Evolutionary conservation across 2,113 vertebrate species (phyloP).

Genomic region (Romanogobio albipinnatus): DNA sequence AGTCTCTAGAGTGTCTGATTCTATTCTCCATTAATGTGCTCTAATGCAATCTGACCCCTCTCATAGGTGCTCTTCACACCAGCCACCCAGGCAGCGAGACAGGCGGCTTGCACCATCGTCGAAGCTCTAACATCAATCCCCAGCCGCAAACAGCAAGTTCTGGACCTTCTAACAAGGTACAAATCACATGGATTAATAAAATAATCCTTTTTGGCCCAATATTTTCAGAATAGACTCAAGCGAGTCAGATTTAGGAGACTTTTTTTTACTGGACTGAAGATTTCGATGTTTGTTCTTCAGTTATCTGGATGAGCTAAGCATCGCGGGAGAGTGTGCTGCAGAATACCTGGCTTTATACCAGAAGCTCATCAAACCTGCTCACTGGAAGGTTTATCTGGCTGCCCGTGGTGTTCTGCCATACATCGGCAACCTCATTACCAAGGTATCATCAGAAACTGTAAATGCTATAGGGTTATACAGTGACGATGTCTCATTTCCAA

Average conservation of each 20-base stretch:
- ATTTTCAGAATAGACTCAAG: neutral
- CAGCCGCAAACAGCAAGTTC: conserved; percentile 95
- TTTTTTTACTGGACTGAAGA: neutral
- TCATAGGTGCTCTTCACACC: conserved; percentile 95
- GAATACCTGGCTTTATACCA: conserved; percentile 96
- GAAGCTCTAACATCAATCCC: conserved; percentile 95
- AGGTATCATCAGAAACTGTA: conserved; percentile 74
- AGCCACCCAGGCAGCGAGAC: conserved; percentile 94
- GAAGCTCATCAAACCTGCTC: conserved; percentile 94
- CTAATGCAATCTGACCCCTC: neutral
- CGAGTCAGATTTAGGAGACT: neutral
- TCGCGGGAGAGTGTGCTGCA: conserved; percentile 93
- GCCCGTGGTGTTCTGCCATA: conserved; percentile 95
- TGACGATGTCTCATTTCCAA: neutral
- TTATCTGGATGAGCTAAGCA: conserved; percentile 94
- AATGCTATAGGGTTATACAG: neutral
- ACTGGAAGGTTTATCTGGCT: conserved; percentile 98
- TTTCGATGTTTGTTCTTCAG: conserved; percentile 66
- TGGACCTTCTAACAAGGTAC: conserved; percentile 97
- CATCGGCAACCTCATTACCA: conserved; percentile 96
- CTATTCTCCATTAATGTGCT: neutral
- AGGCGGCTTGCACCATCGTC: conserved; percentile 96
- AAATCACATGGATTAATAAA: neutral
- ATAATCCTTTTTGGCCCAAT: neutral
- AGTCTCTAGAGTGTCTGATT: neutral